These are phyloP conservation scores for Gerosis bhagava DNA, from an alignment of 2,888 invertebrate genomes.

Conservation along the genomic window DNA sequence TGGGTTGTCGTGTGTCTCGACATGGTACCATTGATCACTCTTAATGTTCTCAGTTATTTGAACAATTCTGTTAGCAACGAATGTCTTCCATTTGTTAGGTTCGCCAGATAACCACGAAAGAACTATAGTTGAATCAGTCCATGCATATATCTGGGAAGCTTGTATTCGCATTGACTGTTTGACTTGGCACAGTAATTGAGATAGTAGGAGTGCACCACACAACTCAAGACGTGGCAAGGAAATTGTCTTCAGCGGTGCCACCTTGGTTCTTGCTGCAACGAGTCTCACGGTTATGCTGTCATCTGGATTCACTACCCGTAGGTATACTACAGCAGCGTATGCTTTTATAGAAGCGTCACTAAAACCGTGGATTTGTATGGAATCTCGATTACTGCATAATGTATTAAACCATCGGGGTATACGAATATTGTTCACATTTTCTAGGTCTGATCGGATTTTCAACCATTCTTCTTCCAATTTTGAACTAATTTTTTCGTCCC, in stretches of 20 bases:
- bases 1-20: conserved; percentile 31
- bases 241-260: conserved; percentile 19
- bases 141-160: no score
- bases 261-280: conserved; percentile 19
- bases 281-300: conserved; percentile 15
- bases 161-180: no score
- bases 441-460: conserved; percentile 3
- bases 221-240: conserved; percentile 28
- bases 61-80: conserved; percentile 22
- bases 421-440: conserved; percentile 1
- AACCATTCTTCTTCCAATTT: conserved; percentile 5
- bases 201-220: conserved; percentile 19
- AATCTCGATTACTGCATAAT: not conserved
- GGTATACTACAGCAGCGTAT: conserved; percentile 28
- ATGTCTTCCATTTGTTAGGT: conserved; percentile 26
- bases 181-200: conserved; percentile 25
- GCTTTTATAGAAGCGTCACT: conserved; percentile 25
- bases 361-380: conserved; percentile 11
- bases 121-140: conserved; percentile 29
- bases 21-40: conserved; percentile 29
- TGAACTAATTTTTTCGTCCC: conserved; percentile 18
- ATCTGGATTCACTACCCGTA: conserved; percentile 9
- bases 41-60: no score
- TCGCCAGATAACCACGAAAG: conserved; percentile 28
- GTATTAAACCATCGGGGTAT: conserved; percentile 5